These are phyloP conservation scores for Eristalinus sepulchralis DNA, from an alignment of 2,888 invertebrate genomes.

Conservation along the genomic window DNA sequence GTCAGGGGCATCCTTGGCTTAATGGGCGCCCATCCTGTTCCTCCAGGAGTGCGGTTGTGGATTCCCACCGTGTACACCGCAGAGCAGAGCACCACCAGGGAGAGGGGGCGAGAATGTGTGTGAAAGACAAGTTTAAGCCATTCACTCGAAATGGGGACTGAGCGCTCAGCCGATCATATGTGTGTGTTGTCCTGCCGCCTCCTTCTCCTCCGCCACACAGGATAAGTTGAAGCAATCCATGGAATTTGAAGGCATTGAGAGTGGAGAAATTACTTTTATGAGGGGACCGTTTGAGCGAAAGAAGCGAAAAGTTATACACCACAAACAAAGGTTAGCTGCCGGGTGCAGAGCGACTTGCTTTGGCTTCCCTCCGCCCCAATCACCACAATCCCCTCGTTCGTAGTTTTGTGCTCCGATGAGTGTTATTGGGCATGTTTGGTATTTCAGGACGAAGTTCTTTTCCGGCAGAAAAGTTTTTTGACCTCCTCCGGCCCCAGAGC, in stretches of 20 bases:
- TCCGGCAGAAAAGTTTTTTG: background rate
- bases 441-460: slow-evolving; percentile 34
- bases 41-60: background rate
- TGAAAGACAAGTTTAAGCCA: background rate
- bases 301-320: slow-evolving; percentile 46
- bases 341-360: background rate
- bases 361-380: background rate
- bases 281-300: slow-evolving; percentile 47
- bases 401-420: background rate
- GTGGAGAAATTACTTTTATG: slow-evolving; percentile 53
- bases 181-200: background rate
- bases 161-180: background rate
- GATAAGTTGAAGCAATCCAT: background rate
- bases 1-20: slow-evolving; percentile 2
- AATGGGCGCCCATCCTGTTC: background rate
- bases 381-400: background rate
- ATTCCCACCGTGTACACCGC: background rate
- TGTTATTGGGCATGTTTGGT: slow-evolving; percentile 59
- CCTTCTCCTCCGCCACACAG: background rate
- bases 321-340: slow-evolving; percentile 43
- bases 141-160: background rate
- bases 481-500: background rate
- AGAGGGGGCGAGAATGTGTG: background rate
- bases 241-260: slow-evolving; percentile 35
- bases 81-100: background rate